A percentile compares a stretch with the other conserved stretches of the same genome.
Evolutionary conservation across 2,113 vertebrate species (phyloP).

Genomic region (Hippocampus mohnikei): DNA sequence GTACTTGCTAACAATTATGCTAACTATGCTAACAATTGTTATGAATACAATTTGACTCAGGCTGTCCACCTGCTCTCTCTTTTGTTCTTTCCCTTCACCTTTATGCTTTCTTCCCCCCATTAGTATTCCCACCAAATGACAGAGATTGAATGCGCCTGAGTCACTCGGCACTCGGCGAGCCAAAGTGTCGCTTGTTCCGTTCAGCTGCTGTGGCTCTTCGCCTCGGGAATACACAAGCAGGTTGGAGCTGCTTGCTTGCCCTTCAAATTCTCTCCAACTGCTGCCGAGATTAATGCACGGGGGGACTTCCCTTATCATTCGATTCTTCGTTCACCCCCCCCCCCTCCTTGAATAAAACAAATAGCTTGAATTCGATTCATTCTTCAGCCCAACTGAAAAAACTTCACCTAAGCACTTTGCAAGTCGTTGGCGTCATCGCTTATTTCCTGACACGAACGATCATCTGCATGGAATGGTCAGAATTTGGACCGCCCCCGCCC

Average conservation of each 20-base stretch:
- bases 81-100: neutral
- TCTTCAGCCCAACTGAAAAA: too few species aligned
- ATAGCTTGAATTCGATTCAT: too few species aligned
- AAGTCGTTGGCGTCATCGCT: neutral
- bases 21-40: too few species aligned
- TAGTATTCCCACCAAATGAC: constrained; percentile 8
- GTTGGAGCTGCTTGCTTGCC: neutral
- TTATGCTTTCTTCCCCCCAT: neutral
- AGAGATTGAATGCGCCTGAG: neutral
- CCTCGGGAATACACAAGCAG: neutral
- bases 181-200: neutral
- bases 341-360: neutral
- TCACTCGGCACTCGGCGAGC: neutral
- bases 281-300: neutral
- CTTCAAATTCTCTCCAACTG: neutral
- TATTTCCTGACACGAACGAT: constrained; percentile 9
- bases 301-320: neutral
- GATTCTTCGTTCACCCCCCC: neutral
- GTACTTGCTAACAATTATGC: neutral
- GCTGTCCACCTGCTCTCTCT: neutral
- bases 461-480: constrained; percentile 16
- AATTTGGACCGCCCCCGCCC: neutral
- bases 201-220: neutral
- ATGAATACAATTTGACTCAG: neutral
- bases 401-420: neutral